Evolutionary conservation across 2,113 vertebrate species (phyloP), one percentile per base, ranked within the genome.

Genomic region (Nothocercus nigrocapillus): DNA sequence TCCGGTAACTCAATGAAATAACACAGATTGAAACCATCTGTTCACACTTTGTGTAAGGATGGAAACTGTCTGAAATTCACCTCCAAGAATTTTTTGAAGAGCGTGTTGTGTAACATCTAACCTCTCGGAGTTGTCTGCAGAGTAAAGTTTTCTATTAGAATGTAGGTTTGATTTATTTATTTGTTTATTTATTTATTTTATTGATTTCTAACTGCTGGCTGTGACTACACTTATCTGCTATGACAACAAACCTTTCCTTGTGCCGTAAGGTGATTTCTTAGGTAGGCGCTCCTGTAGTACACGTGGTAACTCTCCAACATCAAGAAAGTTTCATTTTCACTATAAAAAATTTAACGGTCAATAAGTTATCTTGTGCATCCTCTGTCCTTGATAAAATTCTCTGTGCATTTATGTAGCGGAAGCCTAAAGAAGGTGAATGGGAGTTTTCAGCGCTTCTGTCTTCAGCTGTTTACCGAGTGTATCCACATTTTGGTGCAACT

Each of bases 11-110:
- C 63, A 64, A 18, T 86, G 77, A 81, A 93, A 90, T 28, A 38
- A 75, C 90, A 74, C 51, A 81, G 69, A 81, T 90, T 90, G 94
- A 84, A 88, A 59, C 85, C 86, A 81, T 96, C 83, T 96, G 92
- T 93, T 69, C 47, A 73, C 4, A 3, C 34, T 75, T 30, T 13
- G 42, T 89, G 8, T 68, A 82, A 72, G 42, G 66, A 47, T 56
- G 36, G 51, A 86, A 90, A 21, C 17, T 53, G 61, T 28, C 66
- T 88, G 49, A 91, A 94, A 58, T 56, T 82, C 0, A 9, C n/a
- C 30, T 86, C 51, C 17, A 68, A 94, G 59, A 53, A 17, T 53
- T 9, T 40, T 40, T 88, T 73, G 13, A 40, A 85, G 84, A 91
- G 8, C 69, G 28, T 24, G 42, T 40, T 77, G 40, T 70, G 13